Conservation (phyloP, 2,888 invertebrate genomes). For the Didymodactylos carnosus region DNA sequence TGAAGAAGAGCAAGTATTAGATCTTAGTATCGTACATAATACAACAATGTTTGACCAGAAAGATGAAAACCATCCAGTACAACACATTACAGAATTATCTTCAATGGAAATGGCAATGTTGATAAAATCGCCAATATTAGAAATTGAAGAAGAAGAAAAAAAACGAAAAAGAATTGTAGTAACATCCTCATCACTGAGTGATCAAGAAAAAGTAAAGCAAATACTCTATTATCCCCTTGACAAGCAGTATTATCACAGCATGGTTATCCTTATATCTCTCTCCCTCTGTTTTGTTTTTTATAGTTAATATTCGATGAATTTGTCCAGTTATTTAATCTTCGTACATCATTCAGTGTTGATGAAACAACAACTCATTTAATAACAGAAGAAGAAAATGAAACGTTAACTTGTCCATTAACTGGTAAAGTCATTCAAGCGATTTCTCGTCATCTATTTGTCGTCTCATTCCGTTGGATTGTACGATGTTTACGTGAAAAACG, state of each 20-base stretch:
- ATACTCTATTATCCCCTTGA: too few species aligned
- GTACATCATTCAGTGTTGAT: background rate
- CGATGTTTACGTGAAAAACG: background rate
- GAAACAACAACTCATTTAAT: background rate
- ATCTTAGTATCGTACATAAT: too few species aligned
- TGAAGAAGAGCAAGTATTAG: too few species aligned
- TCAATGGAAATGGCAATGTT: too few species aligned
- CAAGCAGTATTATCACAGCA: too few species aligned
- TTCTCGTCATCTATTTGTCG: background rate
- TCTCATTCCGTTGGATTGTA: background rate
- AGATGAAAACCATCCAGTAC: too few species aligned
- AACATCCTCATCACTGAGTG: background rate
- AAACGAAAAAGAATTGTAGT: background rate
- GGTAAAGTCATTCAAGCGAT: background rate
- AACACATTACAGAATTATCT: too few species aligned
- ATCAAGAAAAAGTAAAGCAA: background rate
- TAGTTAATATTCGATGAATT: background rate
- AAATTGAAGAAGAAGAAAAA: background rate
- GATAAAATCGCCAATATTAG: background rate
- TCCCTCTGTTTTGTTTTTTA: background rate
- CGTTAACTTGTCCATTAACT: background rate
- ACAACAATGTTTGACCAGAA: too few species aligned
- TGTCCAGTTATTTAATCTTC: background rate
- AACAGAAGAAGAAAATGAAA: background rate
- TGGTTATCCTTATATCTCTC: background rate